A percentile compares a stretch with the other conserved stretches of the same genome.
phyloP scores from a whole-genome alignment of 2,888 invertebrate genomes.

The Malacosoma neustria region DNA sequence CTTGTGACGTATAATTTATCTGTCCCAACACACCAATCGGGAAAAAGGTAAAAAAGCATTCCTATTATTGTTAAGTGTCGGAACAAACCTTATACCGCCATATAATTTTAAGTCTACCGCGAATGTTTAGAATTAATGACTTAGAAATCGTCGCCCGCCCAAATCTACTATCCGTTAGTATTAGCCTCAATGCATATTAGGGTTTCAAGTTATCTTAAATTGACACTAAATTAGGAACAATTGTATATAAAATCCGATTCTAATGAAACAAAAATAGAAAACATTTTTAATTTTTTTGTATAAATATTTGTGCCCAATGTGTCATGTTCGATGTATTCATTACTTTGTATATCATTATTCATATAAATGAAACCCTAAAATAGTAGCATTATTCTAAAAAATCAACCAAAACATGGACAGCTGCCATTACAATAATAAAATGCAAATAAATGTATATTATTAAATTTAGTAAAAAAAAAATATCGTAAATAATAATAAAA shows the following conservation, averaged over 20 bases:
- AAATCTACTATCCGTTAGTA: background rate
- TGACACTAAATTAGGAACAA: conserved; percentile 40
- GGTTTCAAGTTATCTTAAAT: conserved; percentile 41
- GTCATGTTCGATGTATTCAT: conserved; percentile 70
- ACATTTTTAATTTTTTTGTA: conserved; percentile 49
- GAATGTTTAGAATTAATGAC: conserved; percentile 5
- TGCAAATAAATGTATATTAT: conserved; percentile 67
- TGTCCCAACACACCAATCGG: no score
- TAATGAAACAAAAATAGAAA: conserved; percentile 47
- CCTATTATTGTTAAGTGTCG: no score
- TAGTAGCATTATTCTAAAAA: conserved; percentile 42
- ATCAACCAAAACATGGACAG: conserved; percentile 54
- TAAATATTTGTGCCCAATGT: conserved; percentile 72
- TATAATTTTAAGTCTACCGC: background rate
- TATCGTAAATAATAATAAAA: conserved; percentile 62
- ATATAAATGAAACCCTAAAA: conserved; percentile 65
- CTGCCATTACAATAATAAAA: conserved; percentile 70
- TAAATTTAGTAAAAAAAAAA: conserved; percentile 57
- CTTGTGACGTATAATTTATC: background rate
- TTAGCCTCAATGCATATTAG: conserved; percentile 24
- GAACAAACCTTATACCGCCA: background rate
- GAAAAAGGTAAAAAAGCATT: no score
- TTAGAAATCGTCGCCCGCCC: background rate
- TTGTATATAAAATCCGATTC: conserved; percentile 36
- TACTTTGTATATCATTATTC: conserved; percentile 49